Conservation (phyloP, 2,888 invertebrate species). For the Fragum fragum region DNA sequence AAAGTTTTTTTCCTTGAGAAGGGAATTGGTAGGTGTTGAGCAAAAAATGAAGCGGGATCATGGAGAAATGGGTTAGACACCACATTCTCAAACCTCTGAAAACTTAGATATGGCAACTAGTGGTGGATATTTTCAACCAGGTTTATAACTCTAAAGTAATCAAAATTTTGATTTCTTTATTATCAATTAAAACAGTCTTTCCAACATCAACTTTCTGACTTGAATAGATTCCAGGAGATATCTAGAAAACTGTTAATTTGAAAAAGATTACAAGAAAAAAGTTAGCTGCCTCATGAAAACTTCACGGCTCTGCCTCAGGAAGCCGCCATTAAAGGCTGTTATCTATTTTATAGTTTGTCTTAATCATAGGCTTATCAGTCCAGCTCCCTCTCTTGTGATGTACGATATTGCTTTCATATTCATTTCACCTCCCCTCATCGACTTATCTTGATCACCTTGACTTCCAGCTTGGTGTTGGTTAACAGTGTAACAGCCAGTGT, state of each 20-base stretch:
- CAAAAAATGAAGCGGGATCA: too few relatives aligned
- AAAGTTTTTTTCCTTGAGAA: too few relatives aligned
- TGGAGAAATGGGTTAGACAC: too few relatives aligned
- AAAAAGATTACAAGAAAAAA: conserved; percentile 23
- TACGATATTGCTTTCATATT: conserved; percentile 55
- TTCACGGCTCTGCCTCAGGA: conserved; percentile 30
- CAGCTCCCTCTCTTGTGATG: conserved; percentile 43
- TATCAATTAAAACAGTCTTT: neutral
- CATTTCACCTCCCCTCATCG: conserved; percentile 54
- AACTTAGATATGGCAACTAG: too few relatives aligned
- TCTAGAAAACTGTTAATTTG: conserved; percentile 26
- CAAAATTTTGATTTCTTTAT: neutral
- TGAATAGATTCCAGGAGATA: conserved; percentile 2
- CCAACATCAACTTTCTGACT: neutral
- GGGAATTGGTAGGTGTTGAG: too few relatives aligned
- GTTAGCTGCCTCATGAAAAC: conserved; percentile 12
- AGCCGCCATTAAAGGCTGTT: conserved; percentile 55
- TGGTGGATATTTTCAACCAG: too few relatives aligned
- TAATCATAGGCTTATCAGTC: conserved; percentile 60
- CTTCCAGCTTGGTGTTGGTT: conserved; percentile 12
- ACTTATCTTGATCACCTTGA: conserved; percentile 48
- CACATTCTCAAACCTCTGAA: too few relatives aligned
- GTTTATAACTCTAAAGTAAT: neutral
- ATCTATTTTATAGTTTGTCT: conserved; percentile 59
- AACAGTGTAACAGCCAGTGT: conserved; percentile 4